Conservation (phyloP, 1,140 invertebrate genomes). For the Zophobas morio region DNA sequence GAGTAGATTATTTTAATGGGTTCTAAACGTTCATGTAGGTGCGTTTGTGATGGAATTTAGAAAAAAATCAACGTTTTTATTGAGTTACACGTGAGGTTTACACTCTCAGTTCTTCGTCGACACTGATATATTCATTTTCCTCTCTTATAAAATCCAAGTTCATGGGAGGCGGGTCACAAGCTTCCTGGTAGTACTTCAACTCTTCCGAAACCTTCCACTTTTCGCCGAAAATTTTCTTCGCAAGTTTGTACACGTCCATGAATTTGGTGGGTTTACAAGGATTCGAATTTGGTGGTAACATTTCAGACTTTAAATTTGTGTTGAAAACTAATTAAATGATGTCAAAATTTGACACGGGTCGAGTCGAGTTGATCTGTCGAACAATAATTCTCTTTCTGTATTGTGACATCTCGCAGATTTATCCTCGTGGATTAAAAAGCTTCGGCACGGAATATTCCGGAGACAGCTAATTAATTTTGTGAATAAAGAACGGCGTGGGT, state of each 20-base stretch:
- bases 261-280: conserved; percentile 3
- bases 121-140: not conserved
- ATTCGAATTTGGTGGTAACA: conserved; percentile 9
- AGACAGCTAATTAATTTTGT: too few relatives aligned
- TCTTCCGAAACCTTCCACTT: conserved; percentile 15
- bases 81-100: not conserved
- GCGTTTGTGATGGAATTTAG: not conserved
- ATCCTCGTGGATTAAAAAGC: too few relatives aligned
- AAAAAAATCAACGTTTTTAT: not conserved
- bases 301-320: not conserved
- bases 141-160: not conserved
- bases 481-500: too few relatives aligned
- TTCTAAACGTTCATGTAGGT: not conserved
- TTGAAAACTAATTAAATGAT: too few relatives aligned
- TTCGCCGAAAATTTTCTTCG: conserved; percentile 5
- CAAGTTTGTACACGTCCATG: not conserved
- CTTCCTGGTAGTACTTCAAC: conserved; percentile 5
- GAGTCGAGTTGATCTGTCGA: too few relatives aligned
- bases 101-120: not conserved
- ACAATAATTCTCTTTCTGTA: too few relatives aligned
- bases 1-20: conserved; percentile 17
- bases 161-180: not conserved
- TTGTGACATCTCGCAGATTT: too few relatives aligned
- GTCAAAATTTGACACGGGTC: too few relatives aligned
- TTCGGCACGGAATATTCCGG: too few relatives aligned